These are phyloP conservation scores for Manis crassicaudata DNA, from an alignment of 2,797 vertebrate genomes.

Conservation along the genomic window DNA sequence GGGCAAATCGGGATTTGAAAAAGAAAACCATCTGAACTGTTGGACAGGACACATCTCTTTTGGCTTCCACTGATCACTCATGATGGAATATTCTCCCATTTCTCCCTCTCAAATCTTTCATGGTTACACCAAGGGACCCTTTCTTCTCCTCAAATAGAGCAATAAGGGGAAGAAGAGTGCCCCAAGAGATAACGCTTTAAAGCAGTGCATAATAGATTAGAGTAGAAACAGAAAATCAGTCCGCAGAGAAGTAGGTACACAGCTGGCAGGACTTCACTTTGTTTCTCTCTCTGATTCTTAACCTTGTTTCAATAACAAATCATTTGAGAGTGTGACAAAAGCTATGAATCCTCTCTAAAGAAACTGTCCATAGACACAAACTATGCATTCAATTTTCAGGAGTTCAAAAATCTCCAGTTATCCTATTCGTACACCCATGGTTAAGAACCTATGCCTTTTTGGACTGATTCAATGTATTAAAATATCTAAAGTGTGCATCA, in stretches of 20 bases:
- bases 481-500: neutral
- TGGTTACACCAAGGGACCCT: neutral
- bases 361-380: neutral
- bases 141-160: neutral
- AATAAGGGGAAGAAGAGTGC: neutral
- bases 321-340: constrained; percentile 16
- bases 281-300: neutral
- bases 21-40: neutral
- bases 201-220: neutral
- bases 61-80: neutral
- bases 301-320: neutral
- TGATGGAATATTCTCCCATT: neutral
- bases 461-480: neutral
- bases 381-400: neutral
- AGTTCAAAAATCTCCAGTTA: neutral
- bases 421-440: neutral
- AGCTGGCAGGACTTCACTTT: neutral
- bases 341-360: neutral
- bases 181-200: neutral
- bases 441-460: neutral
- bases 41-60: neutral
- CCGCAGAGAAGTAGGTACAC: neutral
- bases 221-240: constrained; percentile 5
- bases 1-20: neutral
- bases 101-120: neutral